A percentile compares a stretch with the other conserved stretches of the same genome.
phyloP scores from a whole-genome alignment of 2,888 invertebrate genomes.

The Troilus luridus region DNA sequence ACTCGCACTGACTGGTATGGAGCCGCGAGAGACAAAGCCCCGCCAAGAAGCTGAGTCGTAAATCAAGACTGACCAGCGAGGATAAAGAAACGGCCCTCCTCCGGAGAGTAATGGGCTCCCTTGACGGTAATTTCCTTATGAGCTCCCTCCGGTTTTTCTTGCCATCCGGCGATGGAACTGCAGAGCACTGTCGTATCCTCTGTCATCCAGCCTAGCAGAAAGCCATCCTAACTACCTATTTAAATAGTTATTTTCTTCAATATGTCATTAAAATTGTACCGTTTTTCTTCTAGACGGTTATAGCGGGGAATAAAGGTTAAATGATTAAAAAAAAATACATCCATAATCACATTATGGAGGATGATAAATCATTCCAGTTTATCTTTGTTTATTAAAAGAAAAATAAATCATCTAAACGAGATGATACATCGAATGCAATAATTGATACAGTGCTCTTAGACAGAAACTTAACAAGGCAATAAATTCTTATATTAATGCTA shows the following conservation, averaged over 20 bases:
- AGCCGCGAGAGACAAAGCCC: neutral
- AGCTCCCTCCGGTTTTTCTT: neutral
- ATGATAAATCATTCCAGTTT: neutral
- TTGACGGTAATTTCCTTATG: conserved; percentile 8
- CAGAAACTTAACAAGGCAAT: too few relatives aligned
- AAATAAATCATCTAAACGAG: too few relatives aligned
- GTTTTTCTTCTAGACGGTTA: neutral
- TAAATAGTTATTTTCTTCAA: neutral
- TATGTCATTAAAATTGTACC: neutral
- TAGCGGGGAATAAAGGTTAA: neutral
- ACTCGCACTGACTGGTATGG: neutral
- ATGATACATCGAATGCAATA: too few relatives aligned
- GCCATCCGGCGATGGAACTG: too few relatives aligned
- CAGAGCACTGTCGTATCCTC: neutral
- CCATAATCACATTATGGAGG: neutral
- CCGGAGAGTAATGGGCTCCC: neutral
- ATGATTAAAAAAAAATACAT: neutral
- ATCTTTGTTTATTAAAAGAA: too few relatives aligned
- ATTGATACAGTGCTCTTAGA: too few relatives aligned
- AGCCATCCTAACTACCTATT: neutral
- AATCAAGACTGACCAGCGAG: conserved; percentile 26
- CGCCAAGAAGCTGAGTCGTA: neutral
- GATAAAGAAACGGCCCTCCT: neutral
- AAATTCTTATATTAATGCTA: too few relatives aligned
- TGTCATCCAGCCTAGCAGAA: neutral